phyloP scores from a whole-genome alignment of 2,113 vertebrate species.

The Corydoras sp. region DNA sequence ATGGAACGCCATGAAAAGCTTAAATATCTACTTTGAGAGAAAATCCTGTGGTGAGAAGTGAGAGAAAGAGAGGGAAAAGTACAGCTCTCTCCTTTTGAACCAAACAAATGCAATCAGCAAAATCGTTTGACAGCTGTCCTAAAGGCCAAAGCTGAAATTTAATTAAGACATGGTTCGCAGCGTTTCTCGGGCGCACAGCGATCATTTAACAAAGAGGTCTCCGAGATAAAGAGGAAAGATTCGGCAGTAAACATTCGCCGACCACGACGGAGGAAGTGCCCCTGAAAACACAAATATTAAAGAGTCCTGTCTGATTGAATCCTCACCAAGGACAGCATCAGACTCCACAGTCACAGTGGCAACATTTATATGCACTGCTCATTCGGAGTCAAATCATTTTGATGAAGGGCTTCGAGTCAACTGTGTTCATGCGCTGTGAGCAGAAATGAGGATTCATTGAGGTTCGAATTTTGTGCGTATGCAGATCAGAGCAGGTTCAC shows the following conservation, averaged over 20 bases:
- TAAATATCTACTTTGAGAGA: background rate
- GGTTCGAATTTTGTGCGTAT: too few relatives aligned
- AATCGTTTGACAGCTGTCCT: background rate
- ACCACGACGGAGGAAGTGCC: too few relatives aligned
- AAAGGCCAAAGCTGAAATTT: background rate
- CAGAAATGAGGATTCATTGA: too few relatives aligned
- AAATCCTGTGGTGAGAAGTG: background rate
- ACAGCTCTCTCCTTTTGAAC: background rate
- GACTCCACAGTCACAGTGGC: too few relatives aligned
- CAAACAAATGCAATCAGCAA: background rate
- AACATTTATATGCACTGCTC: too few relatives aligned
- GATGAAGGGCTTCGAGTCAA: too few relatives aligned
- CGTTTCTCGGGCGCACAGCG: background rate
- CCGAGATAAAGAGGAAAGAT: background rate
- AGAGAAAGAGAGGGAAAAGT: background rate
- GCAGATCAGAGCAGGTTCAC: too few relatives aligned
- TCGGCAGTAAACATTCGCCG: background rate
- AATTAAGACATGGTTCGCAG: conserved; percentile 3
- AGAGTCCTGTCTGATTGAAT: too few relatives aligned
- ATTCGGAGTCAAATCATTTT: too few relatives aligned
- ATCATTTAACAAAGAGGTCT: background rate
- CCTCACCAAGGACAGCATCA: too few relatives aligned
- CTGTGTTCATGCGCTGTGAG: too few relatives aligned
- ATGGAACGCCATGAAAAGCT: background rate
- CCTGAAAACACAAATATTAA: too few relatives aligned